Evolutionary conservation across 2,888 invertebrate species (phyloP), one percentile per base, ranked within the genome.

Genomic region (Papilio demoleus): DNA sequence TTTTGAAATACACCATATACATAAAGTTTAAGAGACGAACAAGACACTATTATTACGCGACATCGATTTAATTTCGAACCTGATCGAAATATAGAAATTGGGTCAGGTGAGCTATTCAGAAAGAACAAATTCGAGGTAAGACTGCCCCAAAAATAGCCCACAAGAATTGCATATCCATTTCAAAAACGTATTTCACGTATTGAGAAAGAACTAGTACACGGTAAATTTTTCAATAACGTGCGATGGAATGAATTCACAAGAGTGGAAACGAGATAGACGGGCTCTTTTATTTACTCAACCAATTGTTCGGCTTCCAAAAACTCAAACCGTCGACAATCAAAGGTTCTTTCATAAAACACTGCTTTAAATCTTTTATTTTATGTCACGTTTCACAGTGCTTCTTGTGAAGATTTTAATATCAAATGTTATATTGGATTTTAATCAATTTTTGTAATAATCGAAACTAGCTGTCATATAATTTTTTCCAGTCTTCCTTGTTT

Each of bases 181-280:
- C 5, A 27, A 62, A 58, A 42, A 56, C 34, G 45, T 34, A 36
- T 38, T 34, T 47, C 27, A 47, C 27, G 47, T 59, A 58, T 47
- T n/a, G 56, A 45, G 47, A 50, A 60, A 31, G 47, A 56, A 61
- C 42, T 60, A 61, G 60, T 61, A 56, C 45, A 61, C 65, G 61
- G 65, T 65, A 65, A 65, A 65, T 65, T 68, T 56, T 69, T 69
- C 69, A 69, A 61, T 69, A 69, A 61, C 60, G 53, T 65, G 14
- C 65, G 65, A 65, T 65, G 69, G 47, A 61, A 61, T 65, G 65
- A 62, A 70, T 70, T 53, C 70, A 73, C 73, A 74, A 74, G 73
- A 71, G 73, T 72, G 70, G 70, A 70, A 71, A 68, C 61, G 58
- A 70, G 72, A 71, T 68, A 70, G 66, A 59, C 50, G 31, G 67